Evolutionary conservation across 2,113 vertebrate species (phyloP).

Genomic region (Paralichthys olivaceus): DNA sequence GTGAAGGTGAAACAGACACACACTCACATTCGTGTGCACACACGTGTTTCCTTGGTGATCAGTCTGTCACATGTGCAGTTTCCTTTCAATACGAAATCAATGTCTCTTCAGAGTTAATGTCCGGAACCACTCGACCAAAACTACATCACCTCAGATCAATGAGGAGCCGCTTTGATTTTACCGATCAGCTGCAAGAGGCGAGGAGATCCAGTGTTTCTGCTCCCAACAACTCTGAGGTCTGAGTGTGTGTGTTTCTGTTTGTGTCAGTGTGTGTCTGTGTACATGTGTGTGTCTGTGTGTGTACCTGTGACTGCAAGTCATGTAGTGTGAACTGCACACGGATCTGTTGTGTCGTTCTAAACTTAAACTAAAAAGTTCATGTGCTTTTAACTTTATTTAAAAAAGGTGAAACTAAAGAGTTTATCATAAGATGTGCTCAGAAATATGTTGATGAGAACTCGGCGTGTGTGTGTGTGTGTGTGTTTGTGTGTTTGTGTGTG

Average conservation of each 20-base stretch:
- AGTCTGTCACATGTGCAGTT: neutral
- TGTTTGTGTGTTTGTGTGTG: neutral
- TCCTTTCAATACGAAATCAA: neutral
- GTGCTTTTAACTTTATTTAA: too few species aligned
- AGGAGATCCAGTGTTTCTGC: neutral
- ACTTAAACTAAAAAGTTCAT: too few species aligned
- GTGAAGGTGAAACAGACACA: neutral
- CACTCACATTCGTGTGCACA: neutral
- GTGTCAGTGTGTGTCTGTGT: neutral
- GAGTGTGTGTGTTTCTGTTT: neutral
- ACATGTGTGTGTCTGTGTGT: neutral
- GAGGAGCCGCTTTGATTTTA: neutral
- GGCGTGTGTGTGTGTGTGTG: neutral
- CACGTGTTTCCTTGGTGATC: neutral
- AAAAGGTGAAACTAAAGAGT: too few species aligned
- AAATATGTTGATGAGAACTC: too few species aligned
- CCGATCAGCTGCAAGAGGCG: too few species aligned
- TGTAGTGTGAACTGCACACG: too few species aligned
- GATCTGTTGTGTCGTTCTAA: too few species aligned
- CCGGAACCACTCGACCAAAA: neutral
- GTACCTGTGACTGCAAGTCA: neutral
- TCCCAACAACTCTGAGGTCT: too few species aligned
- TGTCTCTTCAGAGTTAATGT: conserved; percentile 3
- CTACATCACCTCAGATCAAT: neutral
- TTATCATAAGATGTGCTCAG: too few species aligned